These are phyloP conservation scores for Pipistrellus kuhlii DNA, from an alignment of 2,797 vertebrate genomes.

Conservation along the genomic window DNA sequence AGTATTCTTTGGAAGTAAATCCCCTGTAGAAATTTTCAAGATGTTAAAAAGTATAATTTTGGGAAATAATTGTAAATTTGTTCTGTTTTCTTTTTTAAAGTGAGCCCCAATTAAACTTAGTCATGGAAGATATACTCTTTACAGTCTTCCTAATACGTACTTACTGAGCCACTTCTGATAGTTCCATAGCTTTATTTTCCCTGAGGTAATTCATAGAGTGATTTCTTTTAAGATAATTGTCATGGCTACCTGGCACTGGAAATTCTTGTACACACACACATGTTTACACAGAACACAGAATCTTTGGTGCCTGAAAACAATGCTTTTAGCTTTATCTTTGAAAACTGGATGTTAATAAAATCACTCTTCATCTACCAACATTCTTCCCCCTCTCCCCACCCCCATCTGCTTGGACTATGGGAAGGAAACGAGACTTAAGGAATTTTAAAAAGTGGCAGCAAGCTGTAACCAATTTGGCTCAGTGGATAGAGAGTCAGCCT, in stretches of 20 bases:
- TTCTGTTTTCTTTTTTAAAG: background rate
- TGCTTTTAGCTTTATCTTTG: background rate
- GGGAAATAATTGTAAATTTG: background rate
- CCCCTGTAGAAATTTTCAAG: background rate
- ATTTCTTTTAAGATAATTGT: background rate
- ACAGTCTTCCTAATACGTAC: background rate
- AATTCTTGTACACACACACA: background rate
- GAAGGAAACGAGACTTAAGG: background rate
- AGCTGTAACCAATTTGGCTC: too few relatives aligned
- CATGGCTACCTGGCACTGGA: background rate
- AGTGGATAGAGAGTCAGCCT: too few relatives aligned
- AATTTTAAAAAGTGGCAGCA: background rate
- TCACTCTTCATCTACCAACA: background rate
- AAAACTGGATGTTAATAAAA: background rate
- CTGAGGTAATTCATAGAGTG: background rate
- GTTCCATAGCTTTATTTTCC: slow-evolving; percentile 3
- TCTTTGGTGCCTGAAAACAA: background rate
- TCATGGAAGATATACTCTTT: background rate
- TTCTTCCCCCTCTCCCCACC: background rate
- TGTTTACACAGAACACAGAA: background rate
- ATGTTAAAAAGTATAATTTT: background rate
- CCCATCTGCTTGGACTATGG: background rate
- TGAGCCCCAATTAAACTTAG: slow-evolving; percentile 11
- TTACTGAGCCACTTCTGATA: background rate
- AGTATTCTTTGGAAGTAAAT: background rate